Base-by-base conservation (phyloP, 2,797 vertebrate species). In the Gallinago stenura region DNA sequence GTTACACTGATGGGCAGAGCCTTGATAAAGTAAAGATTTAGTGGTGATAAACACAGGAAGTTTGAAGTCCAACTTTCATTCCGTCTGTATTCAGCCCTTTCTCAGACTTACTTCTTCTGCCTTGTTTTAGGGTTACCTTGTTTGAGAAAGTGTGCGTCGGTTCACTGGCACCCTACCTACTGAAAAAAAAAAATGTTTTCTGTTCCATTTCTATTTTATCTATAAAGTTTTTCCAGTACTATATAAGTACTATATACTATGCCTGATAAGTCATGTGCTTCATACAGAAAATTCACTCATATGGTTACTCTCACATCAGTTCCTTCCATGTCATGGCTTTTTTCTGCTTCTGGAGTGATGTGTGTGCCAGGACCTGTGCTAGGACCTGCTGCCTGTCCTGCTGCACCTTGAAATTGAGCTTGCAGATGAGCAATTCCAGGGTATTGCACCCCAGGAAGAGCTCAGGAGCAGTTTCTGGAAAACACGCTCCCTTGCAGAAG, bases 271-370 rank as follows among this genome's bases (percentile, higher is more conserved):
- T 64, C 20, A 26, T 1, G 15, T 45, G 20, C 28, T 93, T 89
- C 65, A 58, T 41, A 37, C 13, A 24, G 26, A 51, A 69, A 31
- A 18, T 46, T 37, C 4, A 0, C 26, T 62, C 4, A 1, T 8
- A 12, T 6, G 2, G 19, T 61, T 2, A 0, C 18, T 6, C 5
- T 65, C 37, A 24, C 26, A 20, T 51, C 24, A 25, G 1, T 28
- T 87, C 33, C 7, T 72, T 86, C 12, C 2, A 3, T 31, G 12
- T 33, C 39, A 3, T 22, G n/a, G 14, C 15, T 66, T 68, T 35
- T 31, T 66, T 25, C 31, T 62, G 39, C 62, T 16, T 26, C 70
- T 64, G 51, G 6, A 35, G 10, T 0, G 0, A 2, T 2, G 2
- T 10, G 11, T 25, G 11, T 58, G 20, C 58, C 43, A n/a, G 37